Conservation (phyloP, 2,113 vertebrate species). For the Anoplopoma fimbria region DNA sequence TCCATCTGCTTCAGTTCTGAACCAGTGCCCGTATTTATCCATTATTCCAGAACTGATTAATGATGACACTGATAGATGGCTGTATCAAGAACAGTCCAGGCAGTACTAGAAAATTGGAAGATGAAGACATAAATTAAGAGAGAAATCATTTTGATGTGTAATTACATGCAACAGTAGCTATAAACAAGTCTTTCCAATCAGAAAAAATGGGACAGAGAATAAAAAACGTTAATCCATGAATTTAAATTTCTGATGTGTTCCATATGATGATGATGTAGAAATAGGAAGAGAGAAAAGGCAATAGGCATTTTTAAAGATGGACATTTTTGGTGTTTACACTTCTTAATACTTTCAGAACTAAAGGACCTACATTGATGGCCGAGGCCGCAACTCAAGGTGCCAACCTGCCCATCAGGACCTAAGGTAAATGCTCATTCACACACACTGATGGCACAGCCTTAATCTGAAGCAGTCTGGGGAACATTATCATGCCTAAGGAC, state of each 20-base stretch:
- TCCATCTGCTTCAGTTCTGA: constrained; percentile 17
- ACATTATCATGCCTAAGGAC: not conserved
- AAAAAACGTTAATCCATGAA: not conserved
- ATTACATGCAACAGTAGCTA: constrained; percentile 31
- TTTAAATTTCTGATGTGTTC: not conserved
- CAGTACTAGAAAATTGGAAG: constrained; percentile 3
- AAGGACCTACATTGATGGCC: too few species aligned
- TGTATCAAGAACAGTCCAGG: constrained; percentile 22
- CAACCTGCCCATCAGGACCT: not conserved
- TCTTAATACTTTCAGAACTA: too few species aligned
- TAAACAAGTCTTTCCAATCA: constrained; percentile 9
- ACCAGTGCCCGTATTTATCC: constrained; percentile 7
- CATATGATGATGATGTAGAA: not conserved
- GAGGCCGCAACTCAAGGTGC: too few species aligned
- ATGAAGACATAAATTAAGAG: constrained; percentile 23
- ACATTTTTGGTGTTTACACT: not conserved
- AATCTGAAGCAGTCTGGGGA: not conserved
- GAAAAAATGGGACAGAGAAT: not conserved
- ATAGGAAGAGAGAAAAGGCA: not conserved
- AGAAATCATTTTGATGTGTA: constrained; percentile 34
- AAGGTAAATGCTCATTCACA: not conserved
- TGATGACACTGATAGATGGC: constrained; percentile 29
- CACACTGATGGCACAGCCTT: too few species aligned
- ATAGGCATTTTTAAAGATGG: not conserved
- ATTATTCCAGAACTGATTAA: constrained; percentile 35